Conservation (phyloP, 2,888 invertebrate genomes). For the Yponomeuta cagnagella region DNA sequence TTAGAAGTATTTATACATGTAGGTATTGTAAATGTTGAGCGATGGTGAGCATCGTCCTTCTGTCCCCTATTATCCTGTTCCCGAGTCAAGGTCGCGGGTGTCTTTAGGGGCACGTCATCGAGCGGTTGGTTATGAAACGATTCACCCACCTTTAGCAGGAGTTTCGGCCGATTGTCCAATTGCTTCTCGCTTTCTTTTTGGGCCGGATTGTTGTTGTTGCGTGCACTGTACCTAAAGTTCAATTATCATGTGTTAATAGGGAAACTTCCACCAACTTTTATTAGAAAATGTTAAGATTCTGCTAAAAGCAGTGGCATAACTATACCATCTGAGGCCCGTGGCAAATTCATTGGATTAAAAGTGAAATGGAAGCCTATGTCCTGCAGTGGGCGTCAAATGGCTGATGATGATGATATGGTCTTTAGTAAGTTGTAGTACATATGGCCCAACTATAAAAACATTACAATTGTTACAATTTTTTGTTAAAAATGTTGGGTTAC, state of each 20-base stretch:
- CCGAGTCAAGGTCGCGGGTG: not conserved
- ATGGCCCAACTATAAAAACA: no score
- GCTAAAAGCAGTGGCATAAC: not conserved
- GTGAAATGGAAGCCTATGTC: no score
- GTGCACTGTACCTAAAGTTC: constrained; percentile 17
- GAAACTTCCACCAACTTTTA: not conserved
- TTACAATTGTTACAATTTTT: no score
- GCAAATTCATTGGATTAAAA: no score
- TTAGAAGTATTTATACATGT: no score
- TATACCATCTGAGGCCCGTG: no score
- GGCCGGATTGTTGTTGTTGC: constrained; percentile 41
- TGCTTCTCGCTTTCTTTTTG: constrained; percentile 52
- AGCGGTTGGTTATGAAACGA: not conserved
- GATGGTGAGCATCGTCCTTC: not conserved
- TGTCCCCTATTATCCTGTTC: not conserved
- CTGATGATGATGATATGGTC: no score
- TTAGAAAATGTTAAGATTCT: not conserved
- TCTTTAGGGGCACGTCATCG: not conserved
- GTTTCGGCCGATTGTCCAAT: constrained; percentile 80
- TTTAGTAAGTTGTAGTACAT: no score
- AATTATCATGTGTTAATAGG: not conserved
- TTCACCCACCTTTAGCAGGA: constrained; percentile 58
- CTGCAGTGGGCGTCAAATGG: no score
- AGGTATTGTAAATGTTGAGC: no score
- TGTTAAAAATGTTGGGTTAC: no score